Base-by-base conservation (phyloP, 2,888 invertebrate species). In the Platycheirus rosarum region DNA sequence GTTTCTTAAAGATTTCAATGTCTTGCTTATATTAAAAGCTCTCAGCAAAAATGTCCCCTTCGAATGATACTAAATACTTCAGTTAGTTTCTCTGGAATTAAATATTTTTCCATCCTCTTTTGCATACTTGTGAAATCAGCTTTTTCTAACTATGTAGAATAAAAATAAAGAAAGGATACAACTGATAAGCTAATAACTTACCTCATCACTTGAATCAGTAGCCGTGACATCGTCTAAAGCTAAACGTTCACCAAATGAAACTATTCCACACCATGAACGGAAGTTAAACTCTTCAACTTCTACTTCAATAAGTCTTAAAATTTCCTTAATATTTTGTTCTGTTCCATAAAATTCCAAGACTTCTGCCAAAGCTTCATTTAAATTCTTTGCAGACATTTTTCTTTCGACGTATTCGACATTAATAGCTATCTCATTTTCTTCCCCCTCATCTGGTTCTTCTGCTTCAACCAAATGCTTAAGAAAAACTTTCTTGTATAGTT, bases 211-310 rank as follows among this genome's bases (percentile, higher is more conserved):
- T 0, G 95, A 94, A 91, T 96, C 95, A 1, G 93, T 92, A 35
- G 84, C 85, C 0, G 5, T 92, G 87, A 18, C 93, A 82, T 87
- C 86, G 2, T 87, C 85, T 35, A 89, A 71, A 1, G 88, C 88
- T 60, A 89, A 91, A 62, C 97, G 92, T 88, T 97, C 97, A 84
- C 94, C 94, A 65, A 95, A 91, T 0, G 96, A 95, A 84, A 95
- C 94, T 37, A 97, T 90, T 0, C 96, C 96, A 86, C 95, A 95
- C 94, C 96, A 96, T 0, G 93, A 93, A 18, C 95, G 92, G 88
- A 95, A 96, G 86, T 94, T 93, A 29, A 89, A 75, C 48, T 94
- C 87, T 66, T 85, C 63, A 9, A 26, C 18, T 5, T 86, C 86
- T 23, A 89, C 86, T 3, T 86, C 85, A 18, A 90, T 70, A n/a